These are phyloP conservation scores for Bombus polaris DNA, from an alignment of 1,140 invertebrate species.

Conservation along the genomic window DNA sequence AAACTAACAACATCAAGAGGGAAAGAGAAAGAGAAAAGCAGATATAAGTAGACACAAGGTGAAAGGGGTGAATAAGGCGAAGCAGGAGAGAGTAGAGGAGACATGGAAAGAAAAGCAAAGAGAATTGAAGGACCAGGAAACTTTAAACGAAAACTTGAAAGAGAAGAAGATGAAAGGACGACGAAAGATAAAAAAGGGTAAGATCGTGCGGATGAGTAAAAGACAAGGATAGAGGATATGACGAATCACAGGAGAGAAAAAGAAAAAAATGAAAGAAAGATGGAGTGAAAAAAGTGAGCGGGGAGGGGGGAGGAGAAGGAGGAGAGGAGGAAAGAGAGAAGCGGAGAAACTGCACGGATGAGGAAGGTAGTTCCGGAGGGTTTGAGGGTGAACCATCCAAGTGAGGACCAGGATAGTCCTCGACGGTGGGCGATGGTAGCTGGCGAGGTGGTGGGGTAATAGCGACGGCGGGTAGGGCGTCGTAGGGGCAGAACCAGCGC, in stretches of 20 bases:
- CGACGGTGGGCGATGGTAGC: conserved; percentile 46
- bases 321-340: not conserved
- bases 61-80: conserved; percentile 16
- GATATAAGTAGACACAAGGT: conserved; percentile 35
- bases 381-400: conserved; percentile 65
- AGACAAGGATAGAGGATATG: conserved; percentile 3
- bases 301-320: not conserved
- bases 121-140: not conserved
- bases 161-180: not conserved
- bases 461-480: conserved; percentile 74
- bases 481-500: conserved; percentile 79
- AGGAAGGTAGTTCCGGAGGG: conserved; percentile 60
- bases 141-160: not conserved
- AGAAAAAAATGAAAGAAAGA: not conserved
- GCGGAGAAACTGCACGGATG: conserved; percentile 40
- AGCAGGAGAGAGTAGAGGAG: conserved; percentile 14
- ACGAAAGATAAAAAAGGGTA: conserved; percentile 19
- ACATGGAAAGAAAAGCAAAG: not conserved
- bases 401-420: conserved; percentile 58
- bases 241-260: conserved; percentile 1
- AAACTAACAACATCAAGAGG: not conserved
- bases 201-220: conserved; percentile 9
- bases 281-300: not conserved
- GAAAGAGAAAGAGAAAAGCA: conserved; percentile 42
- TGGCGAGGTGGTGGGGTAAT: conserved; percentile 63